Evolutionary conservation across 2,797 vertebrate genomes (phyloP).

Genomic region (Phyllotis vaccarum): DNA sequence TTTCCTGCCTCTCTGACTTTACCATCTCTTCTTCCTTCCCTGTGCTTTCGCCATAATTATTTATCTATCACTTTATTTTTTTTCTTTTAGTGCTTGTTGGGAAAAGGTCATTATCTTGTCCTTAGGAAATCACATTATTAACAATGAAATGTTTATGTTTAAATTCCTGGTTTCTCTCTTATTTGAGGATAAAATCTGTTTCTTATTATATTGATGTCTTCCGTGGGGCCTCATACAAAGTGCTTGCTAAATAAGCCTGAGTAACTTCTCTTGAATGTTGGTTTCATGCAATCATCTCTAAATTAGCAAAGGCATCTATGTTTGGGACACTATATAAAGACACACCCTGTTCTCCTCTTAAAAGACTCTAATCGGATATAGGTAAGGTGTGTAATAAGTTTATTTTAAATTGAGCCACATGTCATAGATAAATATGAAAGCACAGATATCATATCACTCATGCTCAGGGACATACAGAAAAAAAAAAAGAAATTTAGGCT

Average conservation of each 20-base stretch:
- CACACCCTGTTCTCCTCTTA: background rate
- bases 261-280: background rate
- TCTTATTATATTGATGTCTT: background rate
- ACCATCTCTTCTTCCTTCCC: background rate
- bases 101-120: background rate
- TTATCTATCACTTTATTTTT: background rate
- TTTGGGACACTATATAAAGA: background rate
- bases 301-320: background rate
- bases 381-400: background rate
- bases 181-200: background rate
- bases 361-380: background rate
- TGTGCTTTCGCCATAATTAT: background rate
- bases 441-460: background rate
- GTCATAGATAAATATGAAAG: background rate
- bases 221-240: background rate
- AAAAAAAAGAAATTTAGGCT: background rate
- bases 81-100: background rate
- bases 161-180: background rate
- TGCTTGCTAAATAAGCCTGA: background rate
- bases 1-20: background rate
- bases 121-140: background rate
- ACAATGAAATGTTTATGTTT: conserved; percentile 13
- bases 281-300: background rate
- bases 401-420: background rate
- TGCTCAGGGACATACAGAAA: background rate